Conservation (phyloP, 2,797 vertebrate genomes). For the Chromis chromis region DNA sequence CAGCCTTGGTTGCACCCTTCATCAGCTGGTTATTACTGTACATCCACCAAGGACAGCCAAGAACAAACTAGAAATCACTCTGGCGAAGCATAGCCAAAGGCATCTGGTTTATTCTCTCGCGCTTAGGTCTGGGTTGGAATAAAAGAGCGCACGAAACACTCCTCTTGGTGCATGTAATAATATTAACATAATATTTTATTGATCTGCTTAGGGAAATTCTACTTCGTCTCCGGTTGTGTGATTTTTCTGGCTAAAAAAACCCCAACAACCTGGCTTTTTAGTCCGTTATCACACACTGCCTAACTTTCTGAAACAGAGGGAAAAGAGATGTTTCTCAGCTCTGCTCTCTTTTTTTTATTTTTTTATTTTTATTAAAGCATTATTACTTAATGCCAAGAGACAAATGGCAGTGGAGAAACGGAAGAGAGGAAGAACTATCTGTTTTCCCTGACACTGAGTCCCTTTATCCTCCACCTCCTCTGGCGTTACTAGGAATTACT, state of each 20-base stretch:
- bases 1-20: constrained; percentile 35
- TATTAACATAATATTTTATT: constrained; percentile 53
- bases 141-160: constrained; percentile 25
- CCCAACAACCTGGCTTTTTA: constrained; percentile 11
- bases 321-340: constrained; percentile 43
- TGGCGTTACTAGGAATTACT: constrained; percentile 76
- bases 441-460: constrained; percentile 69
- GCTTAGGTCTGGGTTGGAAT: constrained; percentile 41
- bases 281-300: constrained; percentile 22
- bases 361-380: constrained; percentile 39
- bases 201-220: constrained; percentile 40
- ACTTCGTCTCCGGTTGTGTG: constrained; percentile 17
- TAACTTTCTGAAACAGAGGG: constrained; percentile 30
- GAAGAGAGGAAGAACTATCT: constrained; percentile 64
- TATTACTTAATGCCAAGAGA: constrained; percentile 73
- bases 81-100: constrained; percentile 14
- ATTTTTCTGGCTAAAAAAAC: constrained; percentile 1
- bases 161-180: constrained; percentile 27
- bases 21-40: constrained; percentile 32
- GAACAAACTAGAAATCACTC: constrained; percentile 17
- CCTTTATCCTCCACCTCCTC: constrained; percentile 74
- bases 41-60: constrained; percentile 21
- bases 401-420: constrained; percentile 59
- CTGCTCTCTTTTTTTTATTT: constrained; percentile 16
- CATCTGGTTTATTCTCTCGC: constrained; percentile 21